Evolutionary conservation across 1,140 invertebrate species (phyloP).

Genomic region (Hormaphis cornu): DNA sequence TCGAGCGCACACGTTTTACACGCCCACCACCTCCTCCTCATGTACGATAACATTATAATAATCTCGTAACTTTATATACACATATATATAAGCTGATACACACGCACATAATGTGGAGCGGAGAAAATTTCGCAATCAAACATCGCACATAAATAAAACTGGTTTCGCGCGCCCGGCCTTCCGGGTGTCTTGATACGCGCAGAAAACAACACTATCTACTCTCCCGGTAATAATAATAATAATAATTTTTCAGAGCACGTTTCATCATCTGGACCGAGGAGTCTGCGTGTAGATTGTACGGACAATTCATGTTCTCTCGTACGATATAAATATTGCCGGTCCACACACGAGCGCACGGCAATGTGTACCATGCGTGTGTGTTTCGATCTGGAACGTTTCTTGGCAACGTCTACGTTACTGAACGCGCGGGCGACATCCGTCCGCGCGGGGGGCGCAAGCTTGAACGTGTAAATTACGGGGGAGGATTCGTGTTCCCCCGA

Average conservation of each 20-base stretch:
- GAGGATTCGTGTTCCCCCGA: too few species aligned
- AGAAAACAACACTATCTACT: neutral
- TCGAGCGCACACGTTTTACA: too few species aligned
- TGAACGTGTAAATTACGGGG: too few species aligned
- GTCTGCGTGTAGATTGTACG: too few species aligned
- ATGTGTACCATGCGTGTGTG: neutral
- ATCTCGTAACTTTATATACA: too few species aligned
- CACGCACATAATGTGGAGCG: neutral
- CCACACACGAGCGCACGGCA: neutral
- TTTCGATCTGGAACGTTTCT: neutral
- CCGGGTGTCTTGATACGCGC: neutral
- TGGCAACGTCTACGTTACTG: too few species aligned
- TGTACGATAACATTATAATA: too few species aligned
- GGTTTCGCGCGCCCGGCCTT: neutral
- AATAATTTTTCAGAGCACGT: neutral
- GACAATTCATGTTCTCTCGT: neutral
- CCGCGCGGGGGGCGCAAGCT: too few species aligned
- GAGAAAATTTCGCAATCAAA: neutral
- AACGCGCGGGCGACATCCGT: too few species aligned
- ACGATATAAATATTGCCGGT: neutral
- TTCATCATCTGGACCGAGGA: neutral
- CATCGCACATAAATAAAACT: neutral
- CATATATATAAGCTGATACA: neutral
- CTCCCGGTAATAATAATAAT: too few species aligned
- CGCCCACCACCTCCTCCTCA: too few species aligned